phyloP scores from a whole-genome alignment of 2,113 vertebrate genomes.

The Acrocephalus kingi region DNA sequence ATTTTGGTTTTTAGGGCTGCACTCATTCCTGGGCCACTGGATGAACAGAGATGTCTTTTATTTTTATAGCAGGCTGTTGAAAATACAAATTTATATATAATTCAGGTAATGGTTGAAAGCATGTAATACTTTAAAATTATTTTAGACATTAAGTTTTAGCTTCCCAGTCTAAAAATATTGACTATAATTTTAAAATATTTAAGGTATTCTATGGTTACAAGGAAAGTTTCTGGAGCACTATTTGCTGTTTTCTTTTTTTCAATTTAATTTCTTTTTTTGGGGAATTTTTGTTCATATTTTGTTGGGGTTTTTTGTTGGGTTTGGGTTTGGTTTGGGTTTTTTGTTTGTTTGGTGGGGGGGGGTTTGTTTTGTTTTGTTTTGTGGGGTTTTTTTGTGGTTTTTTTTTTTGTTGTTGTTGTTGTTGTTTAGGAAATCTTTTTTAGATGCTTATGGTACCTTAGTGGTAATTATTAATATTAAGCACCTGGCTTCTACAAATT shows the following conservation, averaged over 20 bases:
- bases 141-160: neutral
- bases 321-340: neutral
- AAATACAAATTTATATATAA: neutral
- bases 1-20: neutral
- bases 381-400: too few relatives aligned
- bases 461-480: neutral
- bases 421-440: neutral
- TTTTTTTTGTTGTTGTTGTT: too few relatives aligned
- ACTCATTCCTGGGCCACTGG: neutral
- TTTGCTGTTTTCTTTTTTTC: neutral
- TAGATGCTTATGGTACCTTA: neutral
- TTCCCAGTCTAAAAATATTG: neutral
- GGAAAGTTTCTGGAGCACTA: neutral
- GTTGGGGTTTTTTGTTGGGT: neutral
- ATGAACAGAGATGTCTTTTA: neutral
- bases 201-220: neutral
- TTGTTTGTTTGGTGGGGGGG: too few relatives aligned
- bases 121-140: neutral
- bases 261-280: neutral
- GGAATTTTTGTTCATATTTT: rapidly evolving
- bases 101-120: neutral
- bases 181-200: neutral
- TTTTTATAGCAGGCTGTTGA: neutral
- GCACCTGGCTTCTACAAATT: neutral
- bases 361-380: too few relatives aligned